These are phyloP conservation scores for Stratiomys singularior DNA, from an alignment of 2,888 invertebrate species.

Conservation along the genomic window DNA sequence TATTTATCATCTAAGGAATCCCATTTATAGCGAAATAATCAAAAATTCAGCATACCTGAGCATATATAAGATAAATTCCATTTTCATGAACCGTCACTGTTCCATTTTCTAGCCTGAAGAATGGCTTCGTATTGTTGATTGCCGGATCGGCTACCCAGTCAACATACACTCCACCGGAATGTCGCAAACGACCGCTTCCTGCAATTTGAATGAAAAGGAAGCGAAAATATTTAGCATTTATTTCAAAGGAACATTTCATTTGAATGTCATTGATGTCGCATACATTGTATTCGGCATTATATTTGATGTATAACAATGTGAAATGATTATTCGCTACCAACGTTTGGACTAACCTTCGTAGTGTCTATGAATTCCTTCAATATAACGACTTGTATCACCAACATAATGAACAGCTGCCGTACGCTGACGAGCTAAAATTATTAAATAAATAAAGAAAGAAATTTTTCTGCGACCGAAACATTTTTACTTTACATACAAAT, in stretches of 20 bases:
- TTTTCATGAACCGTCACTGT: conserved; percentile 74
- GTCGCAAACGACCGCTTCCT: conserved; percentile 76
- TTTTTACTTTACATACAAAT: too few species aligned
- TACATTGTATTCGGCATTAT: neutral
- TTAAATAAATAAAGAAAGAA: neutral
- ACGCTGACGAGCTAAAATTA: conserved; percentile 45
- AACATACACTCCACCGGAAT: conserved; percentile 72
- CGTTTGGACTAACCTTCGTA: conserved; percentile 67
- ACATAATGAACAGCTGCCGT: conserved; percentile 71
- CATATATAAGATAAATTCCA: conserved; percentile 82
- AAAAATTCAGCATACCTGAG: conserved; percentile 67
- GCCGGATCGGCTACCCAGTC: conserved; percentile 72
- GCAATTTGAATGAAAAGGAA: conserved; percentile 50
- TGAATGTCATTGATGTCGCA: neutral
- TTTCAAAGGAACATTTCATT: neutral
- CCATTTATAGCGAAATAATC: neutral
- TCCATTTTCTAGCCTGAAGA: conserved; percentile 73
- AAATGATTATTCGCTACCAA: neutral
- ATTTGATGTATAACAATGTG: neutral
- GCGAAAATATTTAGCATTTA: neutral
- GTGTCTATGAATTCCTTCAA: conserved; percentile 68
- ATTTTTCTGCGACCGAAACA: too few species aligned
- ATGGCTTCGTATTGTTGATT: conserved; percentile 71
- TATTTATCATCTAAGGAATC: neutral
- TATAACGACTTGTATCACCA: conserved; percentile 72